Conservation (phyloP, 2,113 vertebrate genomes). For the Xenopus tropicalis region UCB_Xtro_10.0 CM004451.2:22851501-22852000, state of each 20-base stretch:
- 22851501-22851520: constrained; percentile 11
- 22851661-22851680: constrained; percentile 41
- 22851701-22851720: constrained; percentile 37
- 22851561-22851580: constrained; percentile 40
- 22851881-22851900: too few species aligned
- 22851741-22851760: neutral
- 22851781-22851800: too few species aligned
- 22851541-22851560: constrained; percentile 18
- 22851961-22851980: too few species aligned
- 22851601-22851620: constrained; percentile 25
- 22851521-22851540: neutral
- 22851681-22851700: constrained; percentile 43
- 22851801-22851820: too few species aligned
- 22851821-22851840: too few species aligned
- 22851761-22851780: too few species aligned
- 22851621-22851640: constrained; percentile 14
- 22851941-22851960: too few species aligned
- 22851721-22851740: constrained; percentile 31
- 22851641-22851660: constrained; percentile 35
- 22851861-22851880: too few species aligned
- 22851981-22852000: too few species aligned
- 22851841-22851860: too few species aligned
- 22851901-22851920: too few species aligned
- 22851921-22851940: too few species aligned
- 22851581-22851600: constrained; percentile 40